phyloP scores from a whole-genome alignment of 2,888 invertebrate genomes.

The Melikaiella ostensackeni region DNA sequence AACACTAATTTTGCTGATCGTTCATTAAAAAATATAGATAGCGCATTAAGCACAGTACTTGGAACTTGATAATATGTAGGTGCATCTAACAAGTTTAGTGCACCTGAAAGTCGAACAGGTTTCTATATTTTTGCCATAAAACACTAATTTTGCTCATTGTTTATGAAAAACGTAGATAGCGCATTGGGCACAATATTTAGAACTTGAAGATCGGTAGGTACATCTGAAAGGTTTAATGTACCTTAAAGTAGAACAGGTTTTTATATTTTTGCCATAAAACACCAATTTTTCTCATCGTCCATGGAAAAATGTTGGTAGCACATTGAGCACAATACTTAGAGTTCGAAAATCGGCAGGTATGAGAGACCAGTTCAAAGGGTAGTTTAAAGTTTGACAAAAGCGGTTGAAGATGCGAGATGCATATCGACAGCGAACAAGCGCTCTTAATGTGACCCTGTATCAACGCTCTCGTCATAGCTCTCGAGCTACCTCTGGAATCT shows the following conservation, averaged over 20 bases:
- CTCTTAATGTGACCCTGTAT: conserved; percentile 31
- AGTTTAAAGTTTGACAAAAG: conserved; percentile 29
- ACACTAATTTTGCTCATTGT: neutral
- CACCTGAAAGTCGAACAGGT: neutral
- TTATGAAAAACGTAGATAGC: neutral
- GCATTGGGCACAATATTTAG: neutral
- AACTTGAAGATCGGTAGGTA: too few species aligned
- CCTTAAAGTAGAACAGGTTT: neutral
- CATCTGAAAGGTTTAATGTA: neutral
- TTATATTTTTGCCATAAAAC: neutral
- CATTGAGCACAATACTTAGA: conserved; percentile 3
- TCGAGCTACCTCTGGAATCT: conserved; percentile 19
- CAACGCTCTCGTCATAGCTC: conserved; percentile 26
- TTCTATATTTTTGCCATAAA: neutral
- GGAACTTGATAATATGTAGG: too few species aligned
- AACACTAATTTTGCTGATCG: neutral
- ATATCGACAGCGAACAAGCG: conserved; percentile 28
- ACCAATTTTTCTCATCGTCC: neutral
- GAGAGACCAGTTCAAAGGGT: conserved; percentile 4
- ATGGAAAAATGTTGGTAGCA: neutral
- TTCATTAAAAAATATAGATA: neutral
- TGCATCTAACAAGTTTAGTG: neutral
- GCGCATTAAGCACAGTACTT: neutral
- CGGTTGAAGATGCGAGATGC: conserved; percentile 27
- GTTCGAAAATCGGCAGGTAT: conserved; percentile 5